Percentiles rank a stretch among this genome's conserved stretches.
Evolutionary conservation across 2,888 invertebrate genomes (phyloP).

Genomic region (Pterostichus madidus): DNA sequence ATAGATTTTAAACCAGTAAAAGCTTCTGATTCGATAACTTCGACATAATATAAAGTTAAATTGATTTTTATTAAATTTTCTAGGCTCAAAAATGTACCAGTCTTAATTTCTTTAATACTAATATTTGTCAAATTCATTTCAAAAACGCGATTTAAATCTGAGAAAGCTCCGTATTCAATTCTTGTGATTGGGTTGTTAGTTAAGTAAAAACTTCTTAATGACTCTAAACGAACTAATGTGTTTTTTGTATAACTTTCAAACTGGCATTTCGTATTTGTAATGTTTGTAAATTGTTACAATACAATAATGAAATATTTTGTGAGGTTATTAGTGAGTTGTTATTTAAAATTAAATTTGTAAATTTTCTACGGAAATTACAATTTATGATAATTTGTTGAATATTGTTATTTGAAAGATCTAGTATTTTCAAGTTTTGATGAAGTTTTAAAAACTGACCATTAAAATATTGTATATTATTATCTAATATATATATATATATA

Average conservation of each 20-base stretch:
- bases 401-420: slow-evolving; percentile 16
- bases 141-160: background rate
- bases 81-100: slow-evolving; percentile 4
- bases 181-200: slow-evolving; percentile 22
- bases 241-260: background rate
- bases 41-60: background rate
- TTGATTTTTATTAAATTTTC: background rate
- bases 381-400: slow-evolving; percentile 17
- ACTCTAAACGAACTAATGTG: slow-evolving; percentile 21
- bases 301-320: too few species aligned
- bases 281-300: too few species aligned
- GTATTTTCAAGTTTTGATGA: background rate
- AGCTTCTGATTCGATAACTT: slow-evolving; percentile 39
- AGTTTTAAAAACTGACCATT: background rate
- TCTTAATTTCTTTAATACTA: background rate
- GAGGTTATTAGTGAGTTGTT: too few species aligned
- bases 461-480: slow-evolving; percentile 2
- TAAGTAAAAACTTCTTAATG: slow-evolving; percentile 4
- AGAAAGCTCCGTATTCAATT: slow-evolving; percentile 40
- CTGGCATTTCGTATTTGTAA: too few species aligned
- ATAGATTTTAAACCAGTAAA: slow-evolving; percentile 8
- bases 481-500: too few species aligned
- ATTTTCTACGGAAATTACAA: background rate
- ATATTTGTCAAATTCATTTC: slow-evolving; percentile 6
- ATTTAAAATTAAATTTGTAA: background rate